Evolutionary conservation across 1,140 invertebrate genomes (phyloP).

Genomic region (Rhyacophila brunnea): DNA sequence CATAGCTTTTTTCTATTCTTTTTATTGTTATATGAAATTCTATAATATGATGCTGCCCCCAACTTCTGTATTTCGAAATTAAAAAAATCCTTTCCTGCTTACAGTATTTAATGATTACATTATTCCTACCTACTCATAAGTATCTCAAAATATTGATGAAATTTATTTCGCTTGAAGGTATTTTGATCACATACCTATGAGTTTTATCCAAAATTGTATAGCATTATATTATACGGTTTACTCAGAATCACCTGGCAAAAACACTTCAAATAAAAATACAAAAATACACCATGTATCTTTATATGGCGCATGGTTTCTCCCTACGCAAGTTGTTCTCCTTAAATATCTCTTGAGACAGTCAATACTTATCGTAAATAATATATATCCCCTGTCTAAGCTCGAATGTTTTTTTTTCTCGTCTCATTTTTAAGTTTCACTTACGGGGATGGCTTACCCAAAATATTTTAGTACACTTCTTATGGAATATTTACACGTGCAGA

Average conservation of each 20-base stretch:
- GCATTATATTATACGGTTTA: not conserved
- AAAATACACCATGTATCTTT: too few species aligned
- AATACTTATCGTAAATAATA: conserved; percentile 1
- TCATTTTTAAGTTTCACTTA: conserved; percentile 4
- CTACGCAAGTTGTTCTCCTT: too few species aligned
- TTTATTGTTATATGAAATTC: too few species aligned
- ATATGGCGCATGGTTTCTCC: too few species aligned
- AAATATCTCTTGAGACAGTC: not conserved
- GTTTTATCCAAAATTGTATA: not conserved
- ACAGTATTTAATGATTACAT: not conserved
- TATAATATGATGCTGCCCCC: too few species aligned
- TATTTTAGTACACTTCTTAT: not conserved
- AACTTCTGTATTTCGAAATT: not conserved
- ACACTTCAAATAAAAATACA: too few species aligned
- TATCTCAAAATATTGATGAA: not conserved
- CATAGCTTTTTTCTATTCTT: too few species aligned
- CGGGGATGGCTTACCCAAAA: not conserved
- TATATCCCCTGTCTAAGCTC: not conserved
- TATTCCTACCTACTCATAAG: not conserved
- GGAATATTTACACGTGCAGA: not conserved
- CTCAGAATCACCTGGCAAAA: too few species aligned
- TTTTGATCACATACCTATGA: not conserved
- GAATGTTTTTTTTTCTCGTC: not conserved
- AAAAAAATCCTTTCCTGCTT: not conserved
- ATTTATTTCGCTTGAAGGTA: not conserved